Evolutionary conservation across 2,113 vertebrate genomes (phyloP).

Genomic region (Camelus dromedarius): DNA sequence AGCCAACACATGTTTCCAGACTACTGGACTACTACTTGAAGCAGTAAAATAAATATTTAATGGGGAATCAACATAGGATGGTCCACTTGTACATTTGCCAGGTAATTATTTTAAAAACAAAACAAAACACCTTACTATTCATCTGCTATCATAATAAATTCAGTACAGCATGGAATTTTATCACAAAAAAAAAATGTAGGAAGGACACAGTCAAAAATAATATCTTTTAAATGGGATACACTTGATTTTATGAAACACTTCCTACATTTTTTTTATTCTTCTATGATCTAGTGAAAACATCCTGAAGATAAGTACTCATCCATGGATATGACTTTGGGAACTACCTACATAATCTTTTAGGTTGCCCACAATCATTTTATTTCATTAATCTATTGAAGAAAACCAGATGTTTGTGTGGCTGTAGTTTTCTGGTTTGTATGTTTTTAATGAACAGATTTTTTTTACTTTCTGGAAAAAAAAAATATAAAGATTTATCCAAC

Average conservation of each 20-base stretch:
- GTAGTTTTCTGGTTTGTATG: not conserved
- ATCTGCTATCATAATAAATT: not conserved
- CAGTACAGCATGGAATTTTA: not conserved
- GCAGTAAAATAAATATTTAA: not conserved
- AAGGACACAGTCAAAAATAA: not conserved
- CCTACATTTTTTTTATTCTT: not conserved
- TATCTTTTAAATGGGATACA: not conserved
- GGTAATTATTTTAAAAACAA: not conserved
- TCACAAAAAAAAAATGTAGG: not conserved
- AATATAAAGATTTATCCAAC: not conserved
- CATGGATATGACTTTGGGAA: not conserved
- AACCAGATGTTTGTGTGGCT: not conserved
- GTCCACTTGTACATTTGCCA: not conserved
- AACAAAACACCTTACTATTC: not conserved
- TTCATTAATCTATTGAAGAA: conserved; percentile 16
- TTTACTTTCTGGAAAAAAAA: conserved; percentile 21
- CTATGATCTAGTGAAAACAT: not conserved
- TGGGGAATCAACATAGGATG: not conserved
- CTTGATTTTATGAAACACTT: conserved; percentile 25
- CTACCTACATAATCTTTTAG: not conserved
- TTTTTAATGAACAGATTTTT: not conserved
- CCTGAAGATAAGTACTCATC: not conserved
- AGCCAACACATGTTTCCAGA: not conserved
- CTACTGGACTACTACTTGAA: not conserved
- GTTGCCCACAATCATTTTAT: not conserved